Conservation (phyloP, 2,797 vertebrate genomes). For the Pelobates cultripes region DNA sequence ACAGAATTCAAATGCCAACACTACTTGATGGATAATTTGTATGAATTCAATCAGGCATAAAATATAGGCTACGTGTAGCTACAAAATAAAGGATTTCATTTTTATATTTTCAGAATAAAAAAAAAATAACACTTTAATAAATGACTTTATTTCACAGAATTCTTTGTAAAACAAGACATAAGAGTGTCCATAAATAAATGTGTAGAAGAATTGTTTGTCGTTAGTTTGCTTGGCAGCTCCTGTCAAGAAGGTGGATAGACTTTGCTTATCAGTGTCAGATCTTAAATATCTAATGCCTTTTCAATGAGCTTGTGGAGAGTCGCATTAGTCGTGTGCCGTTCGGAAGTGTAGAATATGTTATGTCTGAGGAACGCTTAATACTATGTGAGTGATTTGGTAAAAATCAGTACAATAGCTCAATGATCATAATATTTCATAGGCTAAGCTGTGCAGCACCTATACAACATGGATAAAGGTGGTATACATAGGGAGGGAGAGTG, state of each 20-base stretch:
- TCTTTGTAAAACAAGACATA: conserved; percentile 20
- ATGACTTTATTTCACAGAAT: conserved; percentile 14
- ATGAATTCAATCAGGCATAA: no score
- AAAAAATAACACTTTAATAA: conserved; percentile 3
- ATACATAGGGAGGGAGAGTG: no score
- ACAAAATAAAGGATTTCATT: no score
- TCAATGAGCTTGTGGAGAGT: conserved; percentile 32
- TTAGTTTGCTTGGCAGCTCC: conserved; percentile 37
- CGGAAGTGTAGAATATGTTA: conserved; percentile 29
- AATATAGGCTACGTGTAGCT: no score
- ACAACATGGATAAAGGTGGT: no score
- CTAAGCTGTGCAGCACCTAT: no score
- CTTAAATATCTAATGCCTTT: conserved; percentile 49
- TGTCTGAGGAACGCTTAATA: conserved; percentile 28
- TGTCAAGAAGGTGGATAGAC: conserved; percentile 47
- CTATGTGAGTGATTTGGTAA: conserved; percentile 10
- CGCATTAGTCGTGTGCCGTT: conserved; percentile 23
- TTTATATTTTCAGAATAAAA: no score
- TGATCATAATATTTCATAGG: no score
- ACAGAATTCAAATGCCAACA: no score
- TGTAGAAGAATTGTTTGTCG: conserved; percentile 31
- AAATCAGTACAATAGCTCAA: neutral
- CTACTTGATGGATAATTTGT: no score
- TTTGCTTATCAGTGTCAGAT: conserved; percentile 50
- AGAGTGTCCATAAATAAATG: conserved; percentile 41